A percentile compares a stretch with the other conserved stretches of the same genome.
Conservation (phyloP, 2,113 vertebrate genomes). For the Sylvilagus bachmani region DNA sequence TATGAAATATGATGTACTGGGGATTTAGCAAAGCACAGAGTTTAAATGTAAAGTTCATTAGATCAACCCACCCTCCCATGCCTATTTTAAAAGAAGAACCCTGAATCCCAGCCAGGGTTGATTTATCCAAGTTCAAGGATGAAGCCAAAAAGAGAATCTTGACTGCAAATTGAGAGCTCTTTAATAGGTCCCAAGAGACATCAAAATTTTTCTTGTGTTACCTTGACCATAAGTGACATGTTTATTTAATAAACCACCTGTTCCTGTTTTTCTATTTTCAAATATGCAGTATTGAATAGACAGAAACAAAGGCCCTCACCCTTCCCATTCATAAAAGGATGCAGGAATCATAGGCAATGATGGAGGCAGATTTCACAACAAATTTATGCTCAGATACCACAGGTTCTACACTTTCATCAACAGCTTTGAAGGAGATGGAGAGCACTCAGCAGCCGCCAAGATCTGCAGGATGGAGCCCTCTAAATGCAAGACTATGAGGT, state of each 20-base stretch:
- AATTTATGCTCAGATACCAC: not conserved
- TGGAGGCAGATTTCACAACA: conserved; percentile 50
- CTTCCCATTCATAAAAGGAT: conserved; percentile 68
- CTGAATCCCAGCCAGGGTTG: not conserved
- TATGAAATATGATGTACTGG: not conserved
- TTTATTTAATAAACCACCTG: conserved; percentile 85
- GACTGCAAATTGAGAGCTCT: not conserved
- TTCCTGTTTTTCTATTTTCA: conserved; percentile 78
- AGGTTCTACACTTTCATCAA: not conserved
- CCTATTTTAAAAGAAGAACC: not conserved
- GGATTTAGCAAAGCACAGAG: not conserved
- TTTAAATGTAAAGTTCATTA: conserved; percentile 43
- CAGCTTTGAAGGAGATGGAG: not conserved
- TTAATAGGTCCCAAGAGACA: not conserved
- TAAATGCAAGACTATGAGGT: not conserved
- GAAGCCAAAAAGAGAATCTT: not conserved
- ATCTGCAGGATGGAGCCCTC: too few relatives aligned
- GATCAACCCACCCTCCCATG: not conserved
- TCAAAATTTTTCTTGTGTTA: conserved; percentile 21
- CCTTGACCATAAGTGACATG: conserved; percentile 78
- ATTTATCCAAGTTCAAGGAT: not conserved
- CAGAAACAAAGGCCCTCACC: not conserved
- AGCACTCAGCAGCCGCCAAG: not conserved
- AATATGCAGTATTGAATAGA: conserved; percentile 20
- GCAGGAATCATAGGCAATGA: conserved; percentile 58